Evolutionary conservation across 2,113 vertebrate species (phyloP).

Genomic region (Chamaetylas fuelleborni): DNA sequence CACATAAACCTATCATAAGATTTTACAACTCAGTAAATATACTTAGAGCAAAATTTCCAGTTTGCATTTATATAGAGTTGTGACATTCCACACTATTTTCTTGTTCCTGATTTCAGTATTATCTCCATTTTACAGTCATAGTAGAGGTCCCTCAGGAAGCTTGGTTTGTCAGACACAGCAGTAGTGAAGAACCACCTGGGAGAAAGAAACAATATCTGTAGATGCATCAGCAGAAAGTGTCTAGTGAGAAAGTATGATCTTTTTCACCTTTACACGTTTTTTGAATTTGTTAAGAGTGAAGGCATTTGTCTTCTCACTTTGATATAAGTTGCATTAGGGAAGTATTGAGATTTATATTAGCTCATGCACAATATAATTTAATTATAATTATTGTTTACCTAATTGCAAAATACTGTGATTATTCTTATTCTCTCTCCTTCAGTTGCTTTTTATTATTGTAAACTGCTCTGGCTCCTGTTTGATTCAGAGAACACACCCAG

Average conservation of each 20-base stretch:
- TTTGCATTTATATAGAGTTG: background rate
- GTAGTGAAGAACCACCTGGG: rapidly evolving
- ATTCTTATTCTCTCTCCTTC: background rate
- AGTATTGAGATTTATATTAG: background rate
- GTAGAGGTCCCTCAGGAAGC: background rate
- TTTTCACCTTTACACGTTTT: background rate
- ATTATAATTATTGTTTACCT: background rate
- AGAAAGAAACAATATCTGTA: background rate
- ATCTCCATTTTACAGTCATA: background rate
- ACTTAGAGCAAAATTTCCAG: background rate
- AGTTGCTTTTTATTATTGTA: background rate
- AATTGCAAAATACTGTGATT: background rate
- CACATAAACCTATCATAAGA: background rate
- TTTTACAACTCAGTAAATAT: background rate
- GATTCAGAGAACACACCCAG: background rate
- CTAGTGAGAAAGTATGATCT: background rate
- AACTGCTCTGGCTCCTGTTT: background rate
- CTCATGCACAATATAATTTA: background rate
- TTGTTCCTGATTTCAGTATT: background rate
- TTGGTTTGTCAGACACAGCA: background rate
- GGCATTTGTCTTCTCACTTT: background rate
- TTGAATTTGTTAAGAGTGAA: background rate
- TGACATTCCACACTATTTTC: background rate
- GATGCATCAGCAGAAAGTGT: background rate
- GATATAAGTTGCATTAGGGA: background rate